Percentiles rank a stretch among this genome's conserved stretches.
These are phyloP conservation scores for Actinostola sp. DNA, from an alignment of 92 coral and sea anemone genomes.

Conservation along the genomic window DNA sequence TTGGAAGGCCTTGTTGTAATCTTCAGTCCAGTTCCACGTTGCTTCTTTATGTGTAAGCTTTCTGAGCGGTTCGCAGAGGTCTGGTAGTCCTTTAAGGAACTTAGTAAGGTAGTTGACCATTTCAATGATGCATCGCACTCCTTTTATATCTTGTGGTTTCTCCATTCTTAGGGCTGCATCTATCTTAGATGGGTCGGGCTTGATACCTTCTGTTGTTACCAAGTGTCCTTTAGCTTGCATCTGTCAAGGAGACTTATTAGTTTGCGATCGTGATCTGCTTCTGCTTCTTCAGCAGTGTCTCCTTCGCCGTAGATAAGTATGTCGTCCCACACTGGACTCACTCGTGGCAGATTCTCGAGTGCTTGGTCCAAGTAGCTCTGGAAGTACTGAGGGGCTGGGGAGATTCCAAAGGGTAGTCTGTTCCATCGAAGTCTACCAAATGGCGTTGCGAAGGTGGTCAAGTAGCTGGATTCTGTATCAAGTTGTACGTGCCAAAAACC, in stretches of 20 bases:
- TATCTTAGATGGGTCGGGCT: constrained; percentile 27
- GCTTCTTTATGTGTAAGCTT: constrained; percentile 16
- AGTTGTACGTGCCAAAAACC: constrained; percentile 39
- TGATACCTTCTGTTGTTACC: constrained; percentile 24
- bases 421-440: constrained; percentile 26
- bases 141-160: constrained; percentile 11
- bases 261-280: constrained; percentile 30
- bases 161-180: constrained; percentile 6
- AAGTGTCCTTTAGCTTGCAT: constrained; percentile 19
- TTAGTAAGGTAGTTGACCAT: constrained; percentile 27
- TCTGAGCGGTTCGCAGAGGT: constrained; percentile 33
- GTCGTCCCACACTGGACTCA: constrained; percentile 29
- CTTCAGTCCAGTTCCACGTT: constrained; percentile 30
- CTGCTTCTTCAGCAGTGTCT: constrained; percentile 15
- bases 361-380: constrained; percentile 28
- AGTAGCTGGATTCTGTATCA: constrained; percentile 30
- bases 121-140: constrained; percentile 21
- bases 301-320: constrained; percentile 40
- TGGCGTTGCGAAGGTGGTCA: constrained; percentile 34
- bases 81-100: constrained; percentile 35
- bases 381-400: constrained; percentile 31
- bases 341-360: constrained; percentile 30
- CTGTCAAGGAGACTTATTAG: constrained; percentile 14
- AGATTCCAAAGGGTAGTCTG: constrained; percentile 39
- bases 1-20: constrained; percentile 31